Conservation (phyloP, 1,140 invertebrate genomes). For the Drosophila baimaii region DNA sequence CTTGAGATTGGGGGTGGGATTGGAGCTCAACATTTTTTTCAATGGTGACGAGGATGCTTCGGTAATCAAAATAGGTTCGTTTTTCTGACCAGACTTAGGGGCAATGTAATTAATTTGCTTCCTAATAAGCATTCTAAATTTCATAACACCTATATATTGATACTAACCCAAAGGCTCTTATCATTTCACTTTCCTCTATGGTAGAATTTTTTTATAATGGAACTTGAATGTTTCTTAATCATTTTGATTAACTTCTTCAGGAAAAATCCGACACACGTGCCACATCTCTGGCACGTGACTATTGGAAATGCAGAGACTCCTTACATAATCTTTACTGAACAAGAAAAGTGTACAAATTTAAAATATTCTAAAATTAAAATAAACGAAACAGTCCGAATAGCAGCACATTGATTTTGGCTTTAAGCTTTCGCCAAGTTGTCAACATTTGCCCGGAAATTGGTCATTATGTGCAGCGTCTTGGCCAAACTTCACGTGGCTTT, state of each 20-base stretch:
- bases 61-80: slow-evolving; percentile 3
- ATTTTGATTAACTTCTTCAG: background rate
- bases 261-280: background rate
- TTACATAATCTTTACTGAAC: background rate
- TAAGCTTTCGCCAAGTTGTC: slow-evolving; percentile 1
- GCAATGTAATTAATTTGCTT: background rate
- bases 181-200: background rate
- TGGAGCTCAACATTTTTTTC: slow-evolving; percentile 3
- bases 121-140: background rate
- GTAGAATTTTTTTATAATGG: background rate
- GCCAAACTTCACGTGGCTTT: slow-evolving; percentile 66
- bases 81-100: background rate
- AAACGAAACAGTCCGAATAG: background rate
- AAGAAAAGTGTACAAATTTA: slow-evolving; percentile 7
- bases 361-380: background rate
- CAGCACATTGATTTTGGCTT: slow-evolving; percentile 2
- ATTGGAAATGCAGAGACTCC: background rate
- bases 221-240: background rate
- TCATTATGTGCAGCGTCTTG: slow-evolving; percentile 60
- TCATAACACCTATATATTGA: background rate
- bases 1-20: slow-evolving; percentile 7
- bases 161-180: background rate
- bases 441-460: slow-evolving; percentile 54
- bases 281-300: background rate
- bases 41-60: slow-evolving; percentile 6